phyloP scores from a whole-genome alignment of 35 echinoderm and acorn worm genomes.

The Ophiothrix spiculata region DNA sequence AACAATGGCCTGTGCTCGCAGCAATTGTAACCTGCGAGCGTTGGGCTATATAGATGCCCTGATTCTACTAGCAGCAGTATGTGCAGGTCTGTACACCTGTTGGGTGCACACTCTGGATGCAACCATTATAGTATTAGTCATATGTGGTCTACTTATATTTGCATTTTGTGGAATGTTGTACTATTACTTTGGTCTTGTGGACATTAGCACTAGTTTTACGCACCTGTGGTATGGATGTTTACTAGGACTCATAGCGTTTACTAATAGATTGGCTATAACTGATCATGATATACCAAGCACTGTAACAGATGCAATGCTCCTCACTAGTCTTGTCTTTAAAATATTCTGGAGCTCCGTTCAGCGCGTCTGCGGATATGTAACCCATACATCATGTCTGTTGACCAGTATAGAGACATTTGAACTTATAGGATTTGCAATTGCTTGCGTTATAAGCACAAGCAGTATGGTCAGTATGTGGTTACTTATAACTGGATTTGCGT shows the following conservation, averaged over 20 bases:
- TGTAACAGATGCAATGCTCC: conserved; percentile 56
- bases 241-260: conserved; percentile 83
- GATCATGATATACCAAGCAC: conserved; percentile 27
- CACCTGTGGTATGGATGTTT: conserved; percentile 94
- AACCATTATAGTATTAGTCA: conserved; percentile 60
- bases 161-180: conserved; percentile 85
- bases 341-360: conserved; percentile 59
- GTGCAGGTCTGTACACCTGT: conserved; percentile 72
- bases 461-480: conserved; percentile 68
- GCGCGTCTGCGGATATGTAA: conserved; percentile 46
- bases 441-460: conserved; percentile 57
- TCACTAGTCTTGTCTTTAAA: conserved; percentile 67
- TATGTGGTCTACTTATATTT: conserved; percentile 78
- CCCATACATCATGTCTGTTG: conserved; percentile 60
- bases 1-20: conserved; percentile 44
- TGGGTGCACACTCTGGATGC: conserved; percentile 67
- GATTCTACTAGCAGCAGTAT: conserved; percentile 70
- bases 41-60: conserved; percentile 53
- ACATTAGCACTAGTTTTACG: conserved; percentile 64
- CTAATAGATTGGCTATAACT: conserved; percentile 6
- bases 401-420: conserved; percentile 74
- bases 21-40: conserved; percentile 67
- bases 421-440: conserved; percentile 77
- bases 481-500: conserved; percentile 57
- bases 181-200: conserved; percentile 75